Evolutionary conservation across 2,113 vertebrate species (phyloP), one percentile per base, ranked within the genome.

Genomic region (Illadopsis cleaveri): DNA sequence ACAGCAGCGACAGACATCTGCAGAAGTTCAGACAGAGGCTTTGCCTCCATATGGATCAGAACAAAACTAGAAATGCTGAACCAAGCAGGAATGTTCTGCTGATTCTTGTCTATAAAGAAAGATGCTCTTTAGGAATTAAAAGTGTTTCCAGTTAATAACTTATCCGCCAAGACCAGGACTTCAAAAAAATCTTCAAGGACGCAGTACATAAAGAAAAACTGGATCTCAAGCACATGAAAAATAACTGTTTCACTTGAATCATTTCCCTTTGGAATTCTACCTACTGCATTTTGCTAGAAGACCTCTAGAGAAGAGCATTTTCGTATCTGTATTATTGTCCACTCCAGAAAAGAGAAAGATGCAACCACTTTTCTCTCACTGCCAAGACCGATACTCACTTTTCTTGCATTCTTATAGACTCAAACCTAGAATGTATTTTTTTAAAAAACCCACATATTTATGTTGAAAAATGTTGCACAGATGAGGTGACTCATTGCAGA

Each of bases 1-100:
- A 24, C 0, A 0, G 37, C 9, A 77, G 62, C 0, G 4, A 44
- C 30, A 33, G 20, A 30, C 2, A 3, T n/a, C 53, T 27, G 15
- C 56, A 51, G 3, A 70, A 50, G 19, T 58, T 17, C 21, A 9
- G 11, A 40, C 21, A 9, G 11, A 40, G 28, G 25, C 54, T 78
- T 62, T 3, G 5, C 38, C 54, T 14, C 47, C 14, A 2, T 33
- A 62, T 31, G 20, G 25, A 69, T 57, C 22, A 89, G 57, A 81
- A 62, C 0, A 1, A 38, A 85, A 82, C 66, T 0, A 80, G 30
- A 64, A 82, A 6, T 51, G 28, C 33, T 42, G 56, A 91, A 61
- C 30, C n/a, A 80, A 53, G 51, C 30, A 56, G 19, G 6, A 84
- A 45, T 14, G 7, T 60, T 87, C 48, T 85, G 57, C 37, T 68